phyloP scores from a whole-genome alignment of 2,888 invertebrate genomes.

The Drosophila mimetica region DNA sequence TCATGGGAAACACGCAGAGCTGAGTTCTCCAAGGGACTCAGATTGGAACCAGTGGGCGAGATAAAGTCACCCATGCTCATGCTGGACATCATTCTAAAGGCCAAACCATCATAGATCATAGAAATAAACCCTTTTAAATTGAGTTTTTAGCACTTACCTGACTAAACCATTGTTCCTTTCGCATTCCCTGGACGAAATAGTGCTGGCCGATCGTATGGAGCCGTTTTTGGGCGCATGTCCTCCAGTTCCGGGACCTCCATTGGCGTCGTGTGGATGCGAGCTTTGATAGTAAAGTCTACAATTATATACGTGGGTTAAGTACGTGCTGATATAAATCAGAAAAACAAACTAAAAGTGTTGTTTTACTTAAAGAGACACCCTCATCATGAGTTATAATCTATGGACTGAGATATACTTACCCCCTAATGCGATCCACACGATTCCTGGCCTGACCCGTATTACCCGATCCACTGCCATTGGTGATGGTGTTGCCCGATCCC shows the following conservation, averaged over 20 bases:
- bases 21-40: constrained; percentile 84
- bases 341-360: not conserved
- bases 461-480: constrained; percentile 79
- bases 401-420: constrained; percentile 74
- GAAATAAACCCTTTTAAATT: no score
- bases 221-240: constrained; percentile 84
- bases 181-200: constrained; percentile 86
- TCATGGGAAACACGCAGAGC: constrained; percentile 88
- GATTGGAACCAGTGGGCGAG: constrained; percentile 83
- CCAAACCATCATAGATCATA: not conserved
- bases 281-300: constrained; percentile 84
- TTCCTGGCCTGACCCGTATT: constrained; percentile 82
- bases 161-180: constrained; percentile 85
- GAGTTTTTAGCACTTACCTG: constrained; percentile 72
- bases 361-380: not conserved
- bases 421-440: constrained; percentile 84
- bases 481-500: constrained; percentile 81
- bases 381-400: not conserved
- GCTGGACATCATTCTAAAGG: constrained; percentile 84
- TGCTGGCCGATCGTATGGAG: constrained; percentile 87
- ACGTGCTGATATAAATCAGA: constrained; percentile 17
- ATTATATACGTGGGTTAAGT: constrained; percentile 6
- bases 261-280: constrained; percentile 83
- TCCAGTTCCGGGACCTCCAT: constrained; percentile 39
- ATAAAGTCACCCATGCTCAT: constrained; percentile 85